phyloP scores from a whole-genome alignment of 2,113 vertebrate species.

The Nesoenas mayeri region DNA sequence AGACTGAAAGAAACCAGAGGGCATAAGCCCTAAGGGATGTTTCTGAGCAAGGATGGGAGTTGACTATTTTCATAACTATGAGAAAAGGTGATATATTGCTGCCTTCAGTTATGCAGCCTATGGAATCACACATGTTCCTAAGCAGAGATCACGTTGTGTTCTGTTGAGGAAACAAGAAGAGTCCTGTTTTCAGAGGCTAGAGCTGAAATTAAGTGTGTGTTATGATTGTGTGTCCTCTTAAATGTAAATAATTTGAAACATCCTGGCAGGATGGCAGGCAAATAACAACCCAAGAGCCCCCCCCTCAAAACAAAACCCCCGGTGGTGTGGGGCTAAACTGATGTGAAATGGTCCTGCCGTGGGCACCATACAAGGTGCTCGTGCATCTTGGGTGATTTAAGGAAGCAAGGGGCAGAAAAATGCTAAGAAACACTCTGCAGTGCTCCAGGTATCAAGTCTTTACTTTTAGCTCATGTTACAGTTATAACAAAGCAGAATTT shows the following conservation, averaged over 20 bases:
- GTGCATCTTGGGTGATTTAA: neutral
- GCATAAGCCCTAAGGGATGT: neutral
- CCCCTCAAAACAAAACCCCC: accelerated
- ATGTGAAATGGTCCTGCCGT: neutral
- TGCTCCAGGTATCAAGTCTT: neutral
- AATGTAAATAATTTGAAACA: neutral
- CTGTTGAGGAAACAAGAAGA: neutral
- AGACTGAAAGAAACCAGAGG: neutral
- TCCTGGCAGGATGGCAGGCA: neutral
- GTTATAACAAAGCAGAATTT: neutral
- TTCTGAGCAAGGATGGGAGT: neutral
- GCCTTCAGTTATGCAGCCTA: neutral
- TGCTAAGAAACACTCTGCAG: neutral
- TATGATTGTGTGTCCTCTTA: neutral
- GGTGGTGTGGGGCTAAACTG: neutral
- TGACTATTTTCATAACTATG: neutral
- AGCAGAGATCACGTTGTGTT: neutral
- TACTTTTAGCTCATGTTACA: neutral
- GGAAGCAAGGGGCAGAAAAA: neutral
- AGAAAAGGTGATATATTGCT: neutral
- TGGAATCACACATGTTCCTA: accelerated
- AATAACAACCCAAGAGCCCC: neutral
- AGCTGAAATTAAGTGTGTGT: neutral
- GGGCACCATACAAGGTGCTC: no score
- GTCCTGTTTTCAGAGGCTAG: neutral